Conservation (phyloP, 2,797 vertebrate genomes). For the Rhincodon typus region DNA sequence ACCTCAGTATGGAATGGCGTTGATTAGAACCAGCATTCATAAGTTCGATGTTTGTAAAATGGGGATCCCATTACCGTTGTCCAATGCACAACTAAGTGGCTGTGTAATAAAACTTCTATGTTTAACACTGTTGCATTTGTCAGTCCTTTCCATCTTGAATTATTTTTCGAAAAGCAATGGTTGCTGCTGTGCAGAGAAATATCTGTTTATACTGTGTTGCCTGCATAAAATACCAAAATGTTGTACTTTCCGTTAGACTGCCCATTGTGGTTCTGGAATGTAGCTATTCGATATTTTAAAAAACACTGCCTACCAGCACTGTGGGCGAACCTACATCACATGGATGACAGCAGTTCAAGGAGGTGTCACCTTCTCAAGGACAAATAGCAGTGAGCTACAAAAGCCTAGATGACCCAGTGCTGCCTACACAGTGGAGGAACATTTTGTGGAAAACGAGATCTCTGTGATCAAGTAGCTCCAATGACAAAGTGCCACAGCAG, state of each 20-base stretch:
- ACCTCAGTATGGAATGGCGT: too few species aligned
- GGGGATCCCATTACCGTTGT: not conserved
- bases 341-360: not conserved
- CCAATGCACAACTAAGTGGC: not conserved
- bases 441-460: not conserved
- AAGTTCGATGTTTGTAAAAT: too few species aligned
- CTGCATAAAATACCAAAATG: not conserved
- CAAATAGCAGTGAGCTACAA: not conserved
- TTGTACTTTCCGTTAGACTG: not conserved
- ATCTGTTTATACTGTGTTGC: not conserved
- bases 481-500: not conserved
- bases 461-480: not conserved
- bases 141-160: not conserved
- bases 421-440: not conserved
- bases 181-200: not conserved
- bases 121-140: not conserved
- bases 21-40: too few species aligned
- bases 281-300: not conserved
- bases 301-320: not conserved
- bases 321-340: not conserved
- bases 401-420: not conserved
- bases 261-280: not conserved
- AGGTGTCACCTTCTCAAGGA: not conserved
- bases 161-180: not conserved
- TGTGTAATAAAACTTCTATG: not conserved